A percentile compares a stretch with the other conserved stretches of the same genome.
Evolutionary conservation across 2,888 invertebrate genomes (phyloP).

Genomic region (Pimpla rufipes): DNA sequence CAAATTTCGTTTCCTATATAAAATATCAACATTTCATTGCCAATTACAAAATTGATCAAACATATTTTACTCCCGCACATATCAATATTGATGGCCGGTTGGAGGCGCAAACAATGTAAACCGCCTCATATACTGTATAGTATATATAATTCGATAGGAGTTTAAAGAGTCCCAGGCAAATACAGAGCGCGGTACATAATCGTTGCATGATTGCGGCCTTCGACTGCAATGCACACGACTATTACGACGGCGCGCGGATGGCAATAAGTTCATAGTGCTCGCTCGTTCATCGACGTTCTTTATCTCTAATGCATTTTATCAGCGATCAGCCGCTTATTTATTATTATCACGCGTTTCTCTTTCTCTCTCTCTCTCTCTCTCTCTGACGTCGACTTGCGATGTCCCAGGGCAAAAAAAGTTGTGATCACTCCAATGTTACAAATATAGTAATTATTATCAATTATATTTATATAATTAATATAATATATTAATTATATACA

Average conservation of each 20-base stretch:
- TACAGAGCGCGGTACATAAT: background rate
- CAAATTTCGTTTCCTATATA: too few species aligned
- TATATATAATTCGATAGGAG: background rate
- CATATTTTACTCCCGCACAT: background rate
- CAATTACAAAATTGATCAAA: background rate
- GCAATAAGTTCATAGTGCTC: slow-evolving; percentile 45
- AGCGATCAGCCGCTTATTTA: slow-evolving; percentile 49
- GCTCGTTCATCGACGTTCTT: slow-evolving; percentile 48
- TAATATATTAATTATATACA: too few species aligned
- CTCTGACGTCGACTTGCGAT: background rate
- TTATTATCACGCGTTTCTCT: slow-evolving; percentile 40
- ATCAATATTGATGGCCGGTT: slow-evolving; percentile 3
- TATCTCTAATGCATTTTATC: slow-evolving; percentile 54
- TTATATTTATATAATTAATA: too few species aligned
- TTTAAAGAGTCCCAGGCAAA: slow-evolving; percentile 1
- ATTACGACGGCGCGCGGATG: background rate
- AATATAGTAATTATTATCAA: too few species aligned
- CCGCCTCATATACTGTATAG: background rate
- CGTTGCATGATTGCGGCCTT: slow-evolving; percentile 48
- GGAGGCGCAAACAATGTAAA: slow-evolving; percentile 1
- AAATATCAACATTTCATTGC: background rate
- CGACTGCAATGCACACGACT: slow-evolving; percentile 34
- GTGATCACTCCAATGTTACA: background rate
- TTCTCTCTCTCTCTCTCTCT: background rate
- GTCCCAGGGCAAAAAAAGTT: slow-evolving; percentile 15